phyloP scores from a whole-genome alignment of 2,888 invertebrate species.

The Hypselothyrea guttata region DNA sequence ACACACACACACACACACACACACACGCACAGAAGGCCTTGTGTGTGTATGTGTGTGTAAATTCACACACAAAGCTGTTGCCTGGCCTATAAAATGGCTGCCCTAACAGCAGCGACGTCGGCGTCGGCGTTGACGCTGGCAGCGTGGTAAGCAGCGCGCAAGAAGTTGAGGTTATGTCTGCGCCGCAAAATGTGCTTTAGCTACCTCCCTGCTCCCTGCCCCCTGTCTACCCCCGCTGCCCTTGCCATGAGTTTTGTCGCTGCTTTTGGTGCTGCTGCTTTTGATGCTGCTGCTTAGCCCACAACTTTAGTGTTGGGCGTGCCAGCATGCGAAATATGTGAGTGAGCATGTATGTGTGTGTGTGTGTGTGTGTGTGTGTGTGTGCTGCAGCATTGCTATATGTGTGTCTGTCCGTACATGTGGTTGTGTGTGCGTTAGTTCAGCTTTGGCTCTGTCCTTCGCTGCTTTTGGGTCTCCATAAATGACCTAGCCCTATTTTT shows the following conservation, averaged over 20 bases:
- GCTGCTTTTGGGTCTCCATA: slow-evolving; percentile 23
- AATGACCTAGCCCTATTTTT: slow-evolving; percentile 78
- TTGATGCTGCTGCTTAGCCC: slow-evolving; percentile 19
- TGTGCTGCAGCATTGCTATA: slow-evolving; percentile 24
- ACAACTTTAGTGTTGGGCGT: slow-evolving; percentile 28
- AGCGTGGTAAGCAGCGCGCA: slow-evolving; percentile 76
- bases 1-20: too few relatives aligned
- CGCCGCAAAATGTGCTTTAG: slow-evolving; percentile 74
- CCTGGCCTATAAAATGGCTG: slow-evolving; percentile 75
- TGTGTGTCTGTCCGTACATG: slow-evolving; percentile 2
- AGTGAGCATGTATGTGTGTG: slow-evolving; percentile 6
- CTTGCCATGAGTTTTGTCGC: slow-evolving; percentile 59
- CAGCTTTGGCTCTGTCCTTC: slow-evolving; percentile 31
- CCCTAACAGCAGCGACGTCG: slow-evolving; percentile 46
- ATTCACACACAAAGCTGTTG: slow-evolving; percentile 68
- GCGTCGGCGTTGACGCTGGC: slow-evolving; percentile 44
- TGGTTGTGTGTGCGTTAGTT: slow-evolving; percentile 6
- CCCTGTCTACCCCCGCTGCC: too few relatives aligned
- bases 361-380: slow-evolving; percentile 12
- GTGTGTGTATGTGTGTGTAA: slow-evolving; percentile 15
- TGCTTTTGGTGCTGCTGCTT: slow-evolving; percentile 16
- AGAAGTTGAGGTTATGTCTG: slow-evolving; percentile 76
- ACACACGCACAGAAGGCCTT: slow-evolving; percentile 7
- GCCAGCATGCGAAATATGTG: slow-evolving; percentile 24
- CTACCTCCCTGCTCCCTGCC: too few relatives aligned